Evolutionary conservation across 1,140 invertebrate genomes (phyloP), one percentile per base, ranked within the genome.

Genomic region (Procambarus virginalis): DNA sequence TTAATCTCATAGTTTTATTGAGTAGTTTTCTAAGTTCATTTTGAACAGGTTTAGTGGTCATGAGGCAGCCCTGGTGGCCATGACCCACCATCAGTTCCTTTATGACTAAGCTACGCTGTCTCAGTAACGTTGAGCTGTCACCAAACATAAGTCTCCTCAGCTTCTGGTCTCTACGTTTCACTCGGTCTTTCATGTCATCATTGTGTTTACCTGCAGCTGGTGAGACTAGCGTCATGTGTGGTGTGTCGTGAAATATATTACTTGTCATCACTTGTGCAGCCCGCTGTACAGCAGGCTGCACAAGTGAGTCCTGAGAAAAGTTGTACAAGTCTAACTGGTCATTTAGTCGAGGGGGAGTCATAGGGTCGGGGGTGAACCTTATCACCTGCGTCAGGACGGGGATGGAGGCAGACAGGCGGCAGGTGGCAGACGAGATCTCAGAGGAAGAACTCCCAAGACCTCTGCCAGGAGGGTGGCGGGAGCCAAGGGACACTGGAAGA

Each of bases 11-110:
- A 10, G 84, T 86, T 58, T 79, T 86, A n/a, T 45, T 34, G 8
- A 86, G 60, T 20, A 86, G 20, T 68, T 86, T 86, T 45, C 51
- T 79, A 34, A 86, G 58, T 9, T 86, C 84, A 34, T 22, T 60
- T 34, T 86, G 84, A 22, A 86, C 76, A 20, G 75, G 76, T 34
- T 70, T 48, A 3, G 84, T 79, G 22, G 84, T 79, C 75, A 86
- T 79, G 75, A 86, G 51, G 60, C 75, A 86, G 58, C 84, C 84
- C 20, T 86, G 20, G 46, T 79, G 55, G 10, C 76, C 84, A 49
- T 86, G 84, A 14, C 84, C 76, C 14, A 64, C n/a, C 76, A 86
- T 86, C 2, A 86, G 58, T 46, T 86, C 84, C n/a, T 86, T 86
- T 10, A 86, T 79, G 1, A 86, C 84, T 48, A 78, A 10, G 51